phyloP scores from a whole-genome alignment of 2,888 invertebrate species.

The Heliconius sara region DNA sequence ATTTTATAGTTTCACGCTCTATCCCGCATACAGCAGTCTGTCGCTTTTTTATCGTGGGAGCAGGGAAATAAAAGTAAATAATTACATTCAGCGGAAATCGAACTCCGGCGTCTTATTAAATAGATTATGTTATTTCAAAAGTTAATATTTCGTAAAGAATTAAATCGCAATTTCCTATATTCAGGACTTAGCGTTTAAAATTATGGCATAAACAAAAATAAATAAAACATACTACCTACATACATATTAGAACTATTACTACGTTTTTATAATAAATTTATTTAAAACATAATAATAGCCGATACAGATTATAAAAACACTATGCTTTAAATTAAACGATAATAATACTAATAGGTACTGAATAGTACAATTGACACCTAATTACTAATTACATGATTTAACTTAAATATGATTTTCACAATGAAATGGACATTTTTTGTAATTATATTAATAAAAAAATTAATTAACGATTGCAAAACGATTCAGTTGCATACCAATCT shows the following conservation, averaged over 20 bases:
- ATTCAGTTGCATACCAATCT: conserved; percentile 42
- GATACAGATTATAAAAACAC: not conserved
- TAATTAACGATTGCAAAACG: conserved; percentile 22
- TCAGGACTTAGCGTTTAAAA: not conserved
- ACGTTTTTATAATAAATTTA: not conserved
- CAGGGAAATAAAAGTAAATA: not conserved
- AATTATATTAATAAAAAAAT: not conserved
- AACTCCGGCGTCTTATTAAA: no score
- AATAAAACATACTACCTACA: no score
- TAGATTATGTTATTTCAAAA: no score
- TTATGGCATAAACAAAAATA: not conserved
- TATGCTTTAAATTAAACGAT: not conserved
- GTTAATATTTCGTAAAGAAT: no score
- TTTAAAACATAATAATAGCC: not conserved
- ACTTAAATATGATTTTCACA: not conserved
- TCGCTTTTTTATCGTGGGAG: not conserved
- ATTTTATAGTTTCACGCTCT: not conserved
- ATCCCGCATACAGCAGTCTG: not conserved
- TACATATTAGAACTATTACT: not conserved
- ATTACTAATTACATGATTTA: not conserved
- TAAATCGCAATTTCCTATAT: no score
- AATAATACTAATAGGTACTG: not conserved
- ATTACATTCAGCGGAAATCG: not conserved
- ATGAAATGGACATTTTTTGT: not conserved
- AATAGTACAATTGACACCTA: not conserved